Base-by-base conservation (phyloP, 2,888 invertebrate species). In the Diploptera punctata region DNA sequence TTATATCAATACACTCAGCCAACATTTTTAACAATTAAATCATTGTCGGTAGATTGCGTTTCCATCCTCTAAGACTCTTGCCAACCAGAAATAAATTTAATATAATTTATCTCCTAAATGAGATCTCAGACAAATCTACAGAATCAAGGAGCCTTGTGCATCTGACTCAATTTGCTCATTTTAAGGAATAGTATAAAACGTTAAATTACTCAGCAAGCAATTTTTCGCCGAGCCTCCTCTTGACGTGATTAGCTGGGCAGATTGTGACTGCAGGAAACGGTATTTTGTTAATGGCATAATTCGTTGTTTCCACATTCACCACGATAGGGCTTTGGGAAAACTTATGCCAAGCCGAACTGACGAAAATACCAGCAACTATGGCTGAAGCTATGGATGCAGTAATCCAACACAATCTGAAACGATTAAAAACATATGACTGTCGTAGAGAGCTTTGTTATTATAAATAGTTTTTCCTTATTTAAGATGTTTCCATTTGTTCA, bases 181-280 rank as follows among this genome's bases (percentile, higher is more conserved):
- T n/a, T n/a, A n/a, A n/a, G n/a, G n/a, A n/a, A n/a, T n/a, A n/a
- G n/a, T n/a, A n/a, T n/a, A n/a, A n/a, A n/a, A n/a, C n/a, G n/a
- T n/a, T n/a, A n/a, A n/a, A n/a, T n/a, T 52, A 77, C 77, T 75
- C 71, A 18, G 76, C 70, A 10, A 79, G 62, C 62, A 78, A 76
- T 13, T 67, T 43, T 21, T 76, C 71, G 21, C 78, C 79, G n/a
- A 65, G 74, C 1, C 71, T 52, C 7, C 75, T 75, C 67, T 77
- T 78, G 13, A 79, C 78, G 67, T 77, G 77, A 73, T 79, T 77
- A 26, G 75, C 75, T 0, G 78, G 78, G 47, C 80, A 80, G n/a
- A 80, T 73, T 5, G 78, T 77, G 33, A 80, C 77, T 0, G 79
- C 77, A 3, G 80, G 80, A 67, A 80, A 80, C 24, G 79, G 77